Conservation (phyloP, 2,888 invertebrate genomes). For the Caenorhabditis macrosperma region DNA sequence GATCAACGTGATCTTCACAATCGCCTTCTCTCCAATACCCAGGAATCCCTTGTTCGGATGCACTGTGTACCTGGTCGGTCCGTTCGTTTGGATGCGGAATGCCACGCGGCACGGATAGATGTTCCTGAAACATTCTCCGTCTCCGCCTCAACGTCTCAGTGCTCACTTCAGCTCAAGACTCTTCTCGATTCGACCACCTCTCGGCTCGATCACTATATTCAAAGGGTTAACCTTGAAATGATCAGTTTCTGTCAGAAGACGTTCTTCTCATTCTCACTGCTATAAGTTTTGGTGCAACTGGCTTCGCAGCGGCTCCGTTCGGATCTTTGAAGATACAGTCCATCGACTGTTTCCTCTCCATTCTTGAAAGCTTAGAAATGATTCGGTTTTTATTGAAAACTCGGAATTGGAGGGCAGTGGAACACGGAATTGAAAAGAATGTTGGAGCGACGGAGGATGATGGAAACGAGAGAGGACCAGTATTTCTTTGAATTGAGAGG, state of each 20-base stretch:
- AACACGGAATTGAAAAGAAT: constrained; percentile 5
- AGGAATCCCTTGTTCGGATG: constrained; percentile 53
- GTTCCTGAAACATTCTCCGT: too few relatives aligned
- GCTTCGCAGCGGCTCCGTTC: constrained; percentile 2
- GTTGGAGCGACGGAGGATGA: not conserved
- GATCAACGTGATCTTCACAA: constrained; percentile 33
- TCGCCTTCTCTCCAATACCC: constrained; percentile 41
- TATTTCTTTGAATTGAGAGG: constrained; percentile 30
- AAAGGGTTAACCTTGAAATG: constrained; percentile 41
- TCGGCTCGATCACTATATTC: constrained; percentile 50
- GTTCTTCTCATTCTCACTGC: constrained; percentile 4
- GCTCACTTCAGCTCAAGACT: constrained; percentile 48
- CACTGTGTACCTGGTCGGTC: constrained; percentile 48
- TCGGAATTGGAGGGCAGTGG: constrained; percentile 22
- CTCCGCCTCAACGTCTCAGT: not conserved
- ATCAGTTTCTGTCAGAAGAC: too few relatives aligned
- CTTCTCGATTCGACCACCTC: constrained; percentile 25
- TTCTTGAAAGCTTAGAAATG: constrained; percentile 32
- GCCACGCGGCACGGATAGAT: constrained; percentile 56
- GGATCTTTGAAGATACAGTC: constrained; percentile 42
- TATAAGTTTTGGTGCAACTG: constrained; percentile 24
- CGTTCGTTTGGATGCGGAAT: constrained; percentile 48
- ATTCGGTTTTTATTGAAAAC: not conserved
- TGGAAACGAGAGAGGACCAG: constrained; percentile 11
- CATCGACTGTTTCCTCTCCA: constrained; percentile 47